Evolutionary conservation across 1,140 invertebrate genomes (phyloP), one percentile per base, ranked within the genome.

Genomic region (Galendromus occidentalis): DNA sequence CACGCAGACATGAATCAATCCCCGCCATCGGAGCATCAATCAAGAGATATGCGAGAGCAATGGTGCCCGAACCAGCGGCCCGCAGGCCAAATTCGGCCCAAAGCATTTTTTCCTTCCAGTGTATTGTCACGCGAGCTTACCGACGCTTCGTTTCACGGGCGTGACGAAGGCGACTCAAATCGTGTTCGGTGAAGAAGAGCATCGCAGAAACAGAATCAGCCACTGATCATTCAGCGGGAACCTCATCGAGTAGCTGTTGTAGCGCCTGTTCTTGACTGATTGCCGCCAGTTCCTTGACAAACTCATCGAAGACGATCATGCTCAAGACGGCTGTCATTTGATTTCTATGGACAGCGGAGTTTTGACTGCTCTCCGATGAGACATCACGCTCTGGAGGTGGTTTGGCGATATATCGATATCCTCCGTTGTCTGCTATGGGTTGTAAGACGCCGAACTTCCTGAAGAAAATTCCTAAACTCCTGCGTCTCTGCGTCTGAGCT

Each of bases 261-360:
- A 59, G 51, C 14, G 25, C 33, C 25, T 95, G 91, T 76, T 95
- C 91, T 76, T 91, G 88, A 66, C 87, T 84, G 51, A 95, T 81
- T 17, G 91, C 88, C 0, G 90, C 86, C 44, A 95, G 76, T 78
- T 95, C 91, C 76, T 92, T 91, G 0, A 92, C 76, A 86, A 91
- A 94, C 74, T 95, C 91, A 71, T 91, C 87, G 59, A 95, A 76
- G 64, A 95, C 75, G 4, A 95, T 83, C n/a, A 88, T 88, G 76
- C 88, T 87, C 66, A 87, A 76, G 1, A 87, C 83, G 9, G 51
- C 51, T 25, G 25, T 17, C 51, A 33, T 59, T 25, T 59, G 51
- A 14, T 25, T 33, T 33, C 51, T 17, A 5, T 17, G 25, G 64
- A 86, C 81, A 74, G 87, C 79, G 65, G 74, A 74, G 1, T 73